A percentile compares a stretch with the other conserved stretches of the same genome.
Conservation (phyloP, 1,140 invertebrate species). For the Helicoverpa zea region DNA sequence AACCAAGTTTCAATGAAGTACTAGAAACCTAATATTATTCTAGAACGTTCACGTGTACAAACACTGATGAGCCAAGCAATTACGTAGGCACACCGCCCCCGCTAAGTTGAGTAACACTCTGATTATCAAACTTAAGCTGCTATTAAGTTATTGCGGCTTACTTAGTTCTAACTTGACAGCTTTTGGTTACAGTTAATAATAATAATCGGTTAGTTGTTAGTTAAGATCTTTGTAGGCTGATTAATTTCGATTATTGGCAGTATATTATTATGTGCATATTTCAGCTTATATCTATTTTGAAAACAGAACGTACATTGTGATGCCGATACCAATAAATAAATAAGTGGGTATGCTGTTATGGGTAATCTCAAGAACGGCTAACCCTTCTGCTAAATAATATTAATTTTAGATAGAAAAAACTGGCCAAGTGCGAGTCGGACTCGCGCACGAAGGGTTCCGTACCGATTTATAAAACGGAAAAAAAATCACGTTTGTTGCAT, state of each 20-base stretch:
- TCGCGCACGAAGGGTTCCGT: too few relatives aligned
- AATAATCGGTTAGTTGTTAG: too few relatives aligned
- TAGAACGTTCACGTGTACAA: background rate
- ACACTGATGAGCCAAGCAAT: background rate
- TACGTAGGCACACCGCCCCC: background rate
- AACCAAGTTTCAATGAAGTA: too few relatives aligned
- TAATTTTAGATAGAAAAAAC: too few relatives aligned
- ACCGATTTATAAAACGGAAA: too few relatives aligned
- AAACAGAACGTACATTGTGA: too few relatives aligned
- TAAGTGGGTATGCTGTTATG: too few relatives aligned
- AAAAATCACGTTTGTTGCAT: too few relatives aligned
- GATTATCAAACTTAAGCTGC: conserved; percentile 19
- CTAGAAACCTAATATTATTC: background rate
- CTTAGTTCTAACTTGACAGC: background rate
- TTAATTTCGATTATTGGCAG: background rate
- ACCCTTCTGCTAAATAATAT: too few relatives aligned
- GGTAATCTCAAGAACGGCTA: too few relatives aligned
- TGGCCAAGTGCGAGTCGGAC: too few relatives aligned
- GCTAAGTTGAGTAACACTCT: background rate
- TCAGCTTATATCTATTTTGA: background rate
- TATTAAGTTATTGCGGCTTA: background rate
- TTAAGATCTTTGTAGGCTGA: background rate
- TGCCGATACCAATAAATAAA: too few relatives aligned
- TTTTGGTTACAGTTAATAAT: background rate
- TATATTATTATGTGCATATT: background rate